Evolutionary conservation across 2,797 vertebrate genomes (phyloP).

Genomic region (Tachyglossus aculeatus): DNA sequence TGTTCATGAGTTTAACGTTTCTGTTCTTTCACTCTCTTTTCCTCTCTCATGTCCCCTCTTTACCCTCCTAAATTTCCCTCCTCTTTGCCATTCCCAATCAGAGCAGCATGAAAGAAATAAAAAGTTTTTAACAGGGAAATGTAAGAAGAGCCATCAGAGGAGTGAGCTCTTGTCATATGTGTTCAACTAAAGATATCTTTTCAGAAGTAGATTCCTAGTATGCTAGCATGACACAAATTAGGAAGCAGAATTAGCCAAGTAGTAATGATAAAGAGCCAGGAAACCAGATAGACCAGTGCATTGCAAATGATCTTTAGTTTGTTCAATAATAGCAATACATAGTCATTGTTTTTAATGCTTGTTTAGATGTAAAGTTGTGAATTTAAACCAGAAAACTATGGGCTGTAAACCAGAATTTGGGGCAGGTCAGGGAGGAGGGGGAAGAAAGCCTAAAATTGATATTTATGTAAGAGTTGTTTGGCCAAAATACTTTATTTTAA

Average conservation of each 20-base stretch:
- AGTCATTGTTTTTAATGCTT: neutral
- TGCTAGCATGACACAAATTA: neutral
- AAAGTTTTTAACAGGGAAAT: neutral
- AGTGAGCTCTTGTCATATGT: neutral
- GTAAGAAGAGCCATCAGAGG: neutral
- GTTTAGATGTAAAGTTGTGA: constrained; percentile 21
- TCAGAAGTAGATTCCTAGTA: neutral
- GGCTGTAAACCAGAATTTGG: constrained; percentile 8
- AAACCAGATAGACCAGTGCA: neutral
- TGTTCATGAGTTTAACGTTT: constrained; percentile 32
- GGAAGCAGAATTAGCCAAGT: neutral
- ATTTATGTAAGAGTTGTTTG: constrained; percentile 30
- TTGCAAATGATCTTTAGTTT: neutral
- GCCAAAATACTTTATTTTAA: constrained; percentile 12
- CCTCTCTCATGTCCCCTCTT: neutral
- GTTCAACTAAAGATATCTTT: neutral
- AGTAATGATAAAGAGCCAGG: neutral
- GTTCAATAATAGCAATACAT: neutral
- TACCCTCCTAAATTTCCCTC: neutral
- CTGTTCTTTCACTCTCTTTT: too few relatives aligned
- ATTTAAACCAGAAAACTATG: constrained; percentile 34
- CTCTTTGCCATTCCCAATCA: neutral
- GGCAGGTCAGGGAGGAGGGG: neutral
- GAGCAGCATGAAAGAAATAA: neutral
- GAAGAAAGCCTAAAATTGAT: constrained; percentile 3